phyloP scores from a whole-genome alignment of 2,888 invertebrate species.

The Exephanes ischioxanthus region DNA sequence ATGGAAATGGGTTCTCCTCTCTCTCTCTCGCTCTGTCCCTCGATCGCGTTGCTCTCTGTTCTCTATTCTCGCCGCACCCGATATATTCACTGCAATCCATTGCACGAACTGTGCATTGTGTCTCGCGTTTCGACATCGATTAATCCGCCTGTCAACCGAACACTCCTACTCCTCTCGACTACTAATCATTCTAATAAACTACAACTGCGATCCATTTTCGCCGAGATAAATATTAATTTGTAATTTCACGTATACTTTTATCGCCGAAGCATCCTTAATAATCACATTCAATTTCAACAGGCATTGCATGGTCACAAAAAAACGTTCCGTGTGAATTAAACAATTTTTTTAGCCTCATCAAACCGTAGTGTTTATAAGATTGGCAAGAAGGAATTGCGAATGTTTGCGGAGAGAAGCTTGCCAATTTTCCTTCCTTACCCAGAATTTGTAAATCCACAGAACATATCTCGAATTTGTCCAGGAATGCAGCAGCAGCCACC shows the following conservation, averaged over 20 bases:
- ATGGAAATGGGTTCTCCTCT: slow-evolving; percentile 73
- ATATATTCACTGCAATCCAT: slow-evolving; percentile 48
- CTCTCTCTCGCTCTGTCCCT: slow-evolving; percentile 69
- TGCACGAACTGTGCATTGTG: slow-evolving; percentile 36
- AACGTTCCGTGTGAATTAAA: not conserved
- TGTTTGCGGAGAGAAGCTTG: too few relatives aligned
- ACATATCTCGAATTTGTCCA: not conserved
- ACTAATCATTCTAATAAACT: slow-evolving; percentile 59
- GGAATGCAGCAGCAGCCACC: not conserved
- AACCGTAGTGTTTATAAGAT: too few relatives aligned
- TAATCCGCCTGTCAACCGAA: slow-evolving; percentile 33
- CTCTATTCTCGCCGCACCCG: slow-evolving; percentile 53
- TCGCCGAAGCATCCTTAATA: too few relatives aligned
- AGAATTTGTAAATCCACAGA: not conserved
- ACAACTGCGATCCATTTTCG: slow-evolving; percentile 27
- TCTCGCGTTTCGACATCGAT: slow-evolving; percentile 46
- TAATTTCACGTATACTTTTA: not conserved
- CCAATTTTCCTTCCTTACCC: too few relatives aligned
- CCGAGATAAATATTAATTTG: not conserved
- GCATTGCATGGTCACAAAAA: not conserved
- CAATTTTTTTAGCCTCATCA: not conserved
- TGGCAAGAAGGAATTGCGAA: too few relatives aligned
- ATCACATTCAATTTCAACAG: too few relatives aligned
- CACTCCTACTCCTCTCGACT: slow-evolving; percentile 24
- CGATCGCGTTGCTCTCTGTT: slow-evolving; percentile 41